A percentile compares a stretch with the other conserved stretches of the same genome.
Conservation (phyloP, 2,797 vertebrate genomes). For the Sternotherus odoratus region DNA sequence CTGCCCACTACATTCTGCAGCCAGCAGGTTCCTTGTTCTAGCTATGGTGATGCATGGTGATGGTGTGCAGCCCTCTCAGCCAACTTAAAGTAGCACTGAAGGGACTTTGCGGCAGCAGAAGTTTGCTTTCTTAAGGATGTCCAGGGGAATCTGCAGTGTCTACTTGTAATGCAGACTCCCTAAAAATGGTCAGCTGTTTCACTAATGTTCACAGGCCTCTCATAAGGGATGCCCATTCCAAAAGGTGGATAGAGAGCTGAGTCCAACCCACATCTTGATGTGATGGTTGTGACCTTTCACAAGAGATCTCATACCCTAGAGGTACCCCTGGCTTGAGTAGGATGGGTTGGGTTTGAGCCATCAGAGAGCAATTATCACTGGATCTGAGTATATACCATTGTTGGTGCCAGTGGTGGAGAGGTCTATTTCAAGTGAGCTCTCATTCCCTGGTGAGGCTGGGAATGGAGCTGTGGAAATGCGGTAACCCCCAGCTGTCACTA, state of each 20-base stretch:
- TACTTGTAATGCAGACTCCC: not conserved
- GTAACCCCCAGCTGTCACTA: not conserved
- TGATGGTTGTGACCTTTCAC: not conserved
- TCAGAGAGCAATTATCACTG: not conserved
- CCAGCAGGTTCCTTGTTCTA: not conserved
- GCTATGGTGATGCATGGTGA: too few species aligned
- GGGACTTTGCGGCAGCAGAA: not conserved
- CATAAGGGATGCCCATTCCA: not conserved
- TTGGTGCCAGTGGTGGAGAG: not conserved
- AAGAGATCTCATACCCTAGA: not conserved
- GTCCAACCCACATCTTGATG: not conserved
- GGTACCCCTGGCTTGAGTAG: not conserved
- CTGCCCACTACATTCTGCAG: not conserved
- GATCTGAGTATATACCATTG: accelerated
- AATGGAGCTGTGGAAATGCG: accelerated
- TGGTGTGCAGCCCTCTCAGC: not conserved
- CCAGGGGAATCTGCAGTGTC: not conserved
- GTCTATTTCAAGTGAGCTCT: accelerated
- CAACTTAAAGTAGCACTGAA: not conserved
- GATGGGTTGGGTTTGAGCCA: not conserved
- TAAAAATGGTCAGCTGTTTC: not conserved
- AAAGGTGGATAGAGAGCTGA: not conserved
- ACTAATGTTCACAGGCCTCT: not conserved
- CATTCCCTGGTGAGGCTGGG: not conserved
- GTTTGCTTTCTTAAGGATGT: not conserved